These are phyloP conservation scores for Ptilonorhynchus violaceus DNA, from an alignment of 2,113 vertebrate species.

Conservation along the genomic window DNA sequence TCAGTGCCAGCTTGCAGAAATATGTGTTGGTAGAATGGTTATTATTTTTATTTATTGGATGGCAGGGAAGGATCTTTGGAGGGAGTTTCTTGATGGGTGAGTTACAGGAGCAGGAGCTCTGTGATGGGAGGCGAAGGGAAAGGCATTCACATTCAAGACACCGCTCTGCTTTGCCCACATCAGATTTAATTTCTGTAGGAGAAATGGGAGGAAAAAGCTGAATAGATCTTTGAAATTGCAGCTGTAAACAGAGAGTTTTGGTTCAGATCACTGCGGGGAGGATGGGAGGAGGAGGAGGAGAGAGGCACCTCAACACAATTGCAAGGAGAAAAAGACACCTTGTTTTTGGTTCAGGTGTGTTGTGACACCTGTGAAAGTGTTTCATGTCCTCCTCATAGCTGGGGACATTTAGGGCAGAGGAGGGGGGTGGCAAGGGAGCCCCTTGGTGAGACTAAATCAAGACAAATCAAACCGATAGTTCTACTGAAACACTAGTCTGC, in stretches of 20 bases:
- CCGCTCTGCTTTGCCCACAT: neutral
- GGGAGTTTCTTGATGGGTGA: neutral
- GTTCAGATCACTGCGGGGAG: neutral
- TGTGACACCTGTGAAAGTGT: neutral
- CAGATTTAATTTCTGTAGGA: neutral
- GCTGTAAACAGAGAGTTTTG: neutral
- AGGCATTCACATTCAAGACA: neutral
- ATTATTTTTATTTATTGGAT: constrained; percentile 50
- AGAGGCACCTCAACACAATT: accelerated
- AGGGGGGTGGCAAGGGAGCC: neutral
- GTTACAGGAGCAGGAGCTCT: neutral
- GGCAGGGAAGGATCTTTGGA: neutral
- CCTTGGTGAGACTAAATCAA: neutral
- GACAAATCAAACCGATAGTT: neutral
- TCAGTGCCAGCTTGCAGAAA: constrained; percentile 32
- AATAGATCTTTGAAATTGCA: neutral
- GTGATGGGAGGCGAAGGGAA: neutral
- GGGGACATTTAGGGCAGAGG: neutral
- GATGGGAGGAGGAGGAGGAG: neutral
- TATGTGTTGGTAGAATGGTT: neutral
- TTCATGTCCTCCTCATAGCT: neutral
- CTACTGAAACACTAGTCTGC: neutral
- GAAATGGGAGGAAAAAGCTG: neutral
- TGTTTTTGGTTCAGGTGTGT: neutral
- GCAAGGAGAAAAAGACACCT: no score